Conservation (phyloP, 2,113 vertebrate genomes). For the Aspidoscelis tigris region DNA sequence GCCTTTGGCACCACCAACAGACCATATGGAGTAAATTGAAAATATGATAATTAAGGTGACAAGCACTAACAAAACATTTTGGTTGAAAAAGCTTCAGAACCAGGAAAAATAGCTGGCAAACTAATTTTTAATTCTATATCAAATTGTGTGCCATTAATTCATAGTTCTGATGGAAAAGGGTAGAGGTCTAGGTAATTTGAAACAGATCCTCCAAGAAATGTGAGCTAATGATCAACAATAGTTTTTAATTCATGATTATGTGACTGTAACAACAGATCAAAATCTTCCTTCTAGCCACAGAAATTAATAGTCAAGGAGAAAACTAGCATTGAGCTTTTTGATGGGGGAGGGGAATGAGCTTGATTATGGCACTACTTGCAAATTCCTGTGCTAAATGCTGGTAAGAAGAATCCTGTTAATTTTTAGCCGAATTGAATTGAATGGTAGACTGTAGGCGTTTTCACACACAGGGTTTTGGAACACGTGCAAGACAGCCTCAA, state of each 20-base stretch:
- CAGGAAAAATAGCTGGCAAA: neutral
- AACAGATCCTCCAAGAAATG: too few relatives aligned
- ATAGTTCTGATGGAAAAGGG: neutral
- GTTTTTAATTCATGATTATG: too few relatives aligned
- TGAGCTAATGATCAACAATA: too few relatives aligned
- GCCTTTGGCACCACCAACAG: too few relatives aligned
- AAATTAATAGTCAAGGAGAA: neutral
- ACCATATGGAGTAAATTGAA: too few relatives aligned
- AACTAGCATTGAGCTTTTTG: neutral
- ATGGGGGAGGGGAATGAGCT: neutral
- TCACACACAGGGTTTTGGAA: too few relatives aligned
- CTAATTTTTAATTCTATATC: neutral
- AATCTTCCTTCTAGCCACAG: too few relatives aligned
- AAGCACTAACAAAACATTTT: neutral
- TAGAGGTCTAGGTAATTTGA: neutral
- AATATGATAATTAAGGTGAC: too few relatives aligned
- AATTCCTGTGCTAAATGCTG: neutral
- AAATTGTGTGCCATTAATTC: neutral
- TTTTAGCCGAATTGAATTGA: neutral
- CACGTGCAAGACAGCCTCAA: too few relatives aligned
- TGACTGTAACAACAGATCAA: too few relatives aligned
- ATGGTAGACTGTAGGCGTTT: too few relatives aligned
- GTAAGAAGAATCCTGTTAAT: neutral
- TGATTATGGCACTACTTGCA: neutral
- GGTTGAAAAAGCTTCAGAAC: too few relatives aligned